Evolutionary conservation across 2,113 vertebrate genomes (phyloP).

Genomic region (Cheirogaleus medius): DNA sequence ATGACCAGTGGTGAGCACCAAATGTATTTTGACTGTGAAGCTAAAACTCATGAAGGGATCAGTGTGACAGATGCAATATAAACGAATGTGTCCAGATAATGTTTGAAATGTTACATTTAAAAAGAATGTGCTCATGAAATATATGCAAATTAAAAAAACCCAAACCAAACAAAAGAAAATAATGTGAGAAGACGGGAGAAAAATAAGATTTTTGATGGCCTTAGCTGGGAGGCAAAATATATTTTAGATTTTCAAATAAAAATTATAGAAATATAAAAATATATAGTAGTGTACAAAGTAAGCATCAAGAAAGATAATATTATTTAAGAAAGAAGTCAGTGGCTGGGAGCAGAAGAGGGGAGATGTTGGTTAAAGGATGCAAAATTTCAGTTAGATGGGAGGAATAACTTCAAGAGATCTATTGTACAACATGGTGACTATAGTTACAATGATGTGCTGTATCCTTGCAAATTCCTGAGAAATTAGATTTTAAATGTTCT

Average conservation of each 20-base stretch:
- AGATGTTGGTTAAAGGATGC: background rate
- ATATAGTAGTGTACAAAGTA: background rate
- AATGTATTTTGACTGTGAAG: background rate
- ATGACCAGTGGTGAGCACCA: background rate
- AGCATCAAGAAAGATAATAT: background rate
- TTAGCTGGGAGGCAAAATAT: background rate
- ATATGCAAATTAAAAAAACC: too few relatives aligned
- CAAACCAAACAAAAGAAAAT: background rate
- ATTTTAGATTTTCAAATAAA: conserved; percentile 30
- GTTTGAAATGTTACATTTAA: background rate
- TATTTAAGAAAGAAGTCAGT: conserved; percentile 7
- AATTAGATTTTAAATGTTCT: background rate
- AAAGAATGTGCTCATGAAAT: background rate
- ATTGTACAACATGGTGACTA: background rate
- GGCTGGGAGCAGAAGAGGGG: background rate
- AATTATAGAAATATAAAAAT: background rate
- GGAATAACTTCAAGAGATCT: background rate
- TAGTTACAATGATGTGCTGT: background rate
- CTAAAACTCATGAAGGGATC: background rate
- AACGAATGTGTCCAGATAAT: background rate
- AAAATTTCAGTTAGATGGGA: background rate
- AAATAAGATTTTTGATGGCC: background rate
- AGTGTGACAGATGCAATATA: background rate
- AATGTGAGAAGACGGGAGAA: background rate
- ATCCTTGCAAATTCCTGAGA: background rate